These are phyloP conservation scores for Podarcis siculus DNA, from an alignment of 2,797 vertebrate species.

Conservation along the genomic window DNA sequence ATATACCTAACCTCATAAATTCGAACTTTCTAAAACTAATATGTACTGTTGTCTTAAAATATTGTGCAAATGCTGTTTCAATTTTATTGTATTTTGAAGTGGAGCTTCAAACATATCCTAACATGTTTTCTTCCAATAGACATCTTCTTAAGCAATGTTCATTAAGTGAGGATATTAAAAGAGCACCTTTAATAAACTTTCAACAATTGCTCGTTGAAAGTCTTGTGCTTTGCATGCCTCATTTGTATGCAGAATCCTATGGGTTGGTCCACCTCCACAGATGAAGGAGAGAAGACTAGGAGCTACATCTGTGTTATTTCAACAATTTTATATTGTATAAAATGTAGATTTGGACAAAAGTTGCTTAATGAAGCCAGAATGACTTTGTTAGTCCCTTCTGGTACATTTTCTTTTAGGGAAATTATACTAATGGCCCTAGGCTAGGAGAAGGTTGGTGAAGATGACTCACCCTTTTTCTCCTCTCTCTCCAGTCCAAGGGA, in stretches of 20 bases:
- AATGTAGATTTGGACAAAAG: neutral
- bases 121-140: neutral
- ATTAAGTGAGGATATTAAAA: neutral
- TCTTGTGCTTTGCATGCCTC: too few relatives aligned
- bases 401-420: neutral
- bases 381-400: neutral
- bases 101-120: neutral
- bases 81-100: neutral
- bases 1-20: neutral
- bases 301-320: neutral
- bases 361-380: neutral
- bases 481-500: neutral
- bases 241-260: neutral
- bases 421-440: neutral
- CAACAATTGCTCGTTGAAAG: too few relatives aligned
- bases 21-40: neutral
- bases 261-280: neutral
- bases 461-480: neutral
- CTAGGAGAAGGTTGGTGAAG: neutral
- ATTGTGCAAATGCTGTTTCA: too few relatives aligned
- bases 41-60: neutral
- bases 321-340: neutral
- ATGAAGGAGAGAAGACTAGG: neutral
- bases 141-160: neutral
- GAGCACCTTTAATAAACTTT: too few relatives aligned